These are phyloP conservation scores for Loriculus beryllinus DNA, from an alignment of 2,797 vertebrate genomes.

Conservation along the genomic window DNA sequence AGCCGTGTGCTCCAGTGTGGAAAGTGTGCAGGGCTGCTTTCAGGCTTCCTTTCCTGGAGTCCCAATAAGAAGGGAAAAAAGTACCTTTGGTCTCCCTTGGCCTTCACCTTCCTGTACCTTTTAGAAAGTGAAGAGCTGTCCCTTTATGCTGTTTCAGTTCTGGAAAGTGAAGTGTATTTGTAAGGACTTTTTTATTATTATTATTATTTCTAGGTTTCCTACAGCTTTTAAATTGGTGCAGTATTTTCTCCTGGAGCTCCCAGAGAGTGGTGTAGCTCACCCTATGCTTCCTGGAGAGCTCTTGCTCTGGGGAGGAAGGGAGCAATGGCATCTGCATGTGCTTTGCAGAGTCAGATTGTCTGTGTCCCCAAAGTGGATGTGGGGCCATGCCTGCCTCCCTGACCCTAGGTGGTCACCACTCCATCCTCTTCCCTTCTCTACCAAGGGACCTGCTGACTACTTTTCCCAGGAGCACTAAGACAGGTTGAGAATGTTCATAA, in stretches of 20 bases:
- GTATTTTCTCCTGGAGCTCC: not conserved
- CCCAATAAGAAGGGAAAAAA: not conserved
- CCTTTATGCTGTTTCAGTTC: not conserved
- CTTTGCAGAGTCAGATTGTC: not conserved
- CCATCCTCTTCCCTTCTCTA: not conserved
- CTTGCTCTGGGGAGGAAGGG: not conserved
- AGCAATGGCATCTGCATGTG: not conserved
- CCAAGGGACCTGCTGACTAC: not conserved
- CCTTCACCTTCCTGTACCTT: not conserved
- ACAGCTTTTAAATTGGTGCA: not conserved
- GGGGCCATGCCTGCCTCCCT: not conserved
- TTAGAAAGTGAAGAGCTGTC: not conserved
- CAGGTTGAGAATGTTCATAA: not conserved
- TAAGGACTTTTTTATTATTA: not conserved
- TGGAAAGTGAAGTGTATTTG: not conserved
- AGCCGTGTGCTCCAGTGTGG: not conserved
- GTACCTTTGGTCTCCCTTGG: not conserved
- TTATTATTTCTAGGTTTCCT: not conserved
- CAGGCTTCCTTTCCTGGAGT: not conserved
- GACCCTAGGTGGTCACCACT: not conserved
- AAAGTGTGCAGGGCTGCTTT: not conserved
- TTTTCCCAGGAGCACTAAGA: not conserved
- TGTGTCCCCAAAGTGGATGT: accelerated
- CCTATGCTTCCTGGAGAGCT: accelerated
- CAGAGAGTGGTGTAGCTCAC: not conserved